phyloP scores from a whole-genome alignment of 2,113 vertebrate species.

The Sinocyclocheilus grahami region DNA sequence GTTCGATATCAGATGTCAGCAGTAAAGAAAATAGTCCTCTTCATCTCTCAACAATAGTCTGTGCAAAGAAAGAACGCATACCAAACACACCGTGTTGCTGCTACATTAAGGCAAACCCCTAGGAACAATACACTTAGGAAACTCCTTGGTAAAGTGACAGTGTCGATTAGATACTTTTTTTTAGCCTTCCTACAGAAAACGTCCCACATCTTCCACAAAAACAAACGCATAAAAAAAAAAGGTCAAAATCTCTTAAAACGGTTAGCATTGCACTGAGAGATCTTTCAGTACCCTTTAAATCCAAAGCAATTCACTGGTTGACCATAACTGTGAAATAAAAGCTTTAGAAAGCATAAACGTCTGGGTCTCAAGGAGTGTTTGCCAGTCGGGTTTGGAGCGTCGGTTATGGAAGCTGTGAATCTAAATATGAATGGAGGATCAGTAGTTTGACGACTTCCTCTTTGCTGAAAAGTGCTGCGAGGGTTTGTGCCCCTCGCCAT shows the following conservation, averaged over 20 bases:
- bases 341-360: constrained; percentile 45
- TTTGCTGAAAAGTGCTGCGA: constrained; percentile 43
- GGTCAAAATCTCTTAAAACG: constrained; percentile 80
- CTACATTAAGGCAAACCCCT: constrained; percentile 94
- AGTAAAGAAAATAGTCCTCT: constrained; percentile 83
- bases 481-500: constrained; percentile 52
- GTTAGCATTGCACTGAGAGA: constrained; percentile 76
- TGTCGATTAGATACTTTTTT: constrained; percentile 68
- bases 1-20: constrained; percentile 80
- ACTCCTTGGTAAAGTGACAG: constrained; percentile 94
- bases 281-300: constrained; percentile 78
- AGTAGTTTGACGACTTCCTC: constrained; percentile 12
- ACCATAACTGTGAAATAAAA: constrained; percentile 67
- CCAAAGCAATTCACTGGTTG: constrained; percentile 68
- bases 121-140: constrained; percentile 83
- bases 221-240: constrained; percentile 58
- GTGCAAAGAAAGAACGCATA: constrained; percentile 92
- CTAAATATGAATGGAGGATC: constrained; percentile 12
- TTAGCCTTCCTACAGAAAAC: constrained; percentile 53
- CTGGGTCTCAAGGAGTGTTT: constrained; percentile 40
- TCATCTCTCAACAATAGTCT: constrained; percentile 82
- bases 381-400: constrained; percentile 20
- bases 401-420: neutral
- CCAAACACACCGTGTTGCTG: constrained; percentile 88
- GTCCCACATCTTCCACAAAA: constrained; percentile 30